Evolutionary conservation across 2,797 vertebrate genomes (phyloP).

Genomic region (Myotis planiceps): DNA sequence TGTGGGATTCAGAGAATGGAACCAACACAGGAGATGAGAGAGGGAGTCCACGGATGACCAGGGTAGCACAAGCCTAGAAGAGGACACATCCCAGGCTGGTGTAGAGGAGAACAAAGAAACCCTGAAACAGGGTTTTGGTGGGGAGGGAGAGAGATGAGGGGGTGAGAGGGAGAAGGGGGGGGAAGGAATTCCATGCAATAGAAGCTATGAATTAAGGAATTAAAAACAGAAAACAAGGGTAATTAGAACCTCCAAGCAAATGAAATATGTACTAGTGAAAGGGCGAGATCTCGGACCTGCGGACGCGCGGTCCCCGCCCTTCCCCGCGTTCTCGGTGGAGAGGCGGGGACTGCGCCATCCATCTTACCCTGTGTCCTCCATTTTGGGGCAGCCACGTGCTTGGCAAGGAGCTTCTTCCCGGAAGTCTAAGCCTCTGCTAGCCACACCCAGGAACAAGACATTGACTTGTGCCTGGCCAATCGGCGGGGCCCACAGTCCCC

Average conservation of each 20-base stretch:
- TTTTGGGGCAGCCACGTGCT: too few species aligned
- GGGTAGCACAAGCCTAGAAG: background rate
- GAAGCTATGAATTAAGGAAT: background rate
- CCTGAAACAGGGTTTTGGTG: background rate
- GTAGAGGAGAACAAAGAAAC: background rate
- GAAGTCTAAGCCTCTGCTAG: too few species aligned
- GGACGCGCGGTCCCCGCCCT: too few species aligned
- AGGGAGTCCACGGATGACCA: background rate
- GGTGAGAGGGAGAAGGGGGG: too few species aligned
- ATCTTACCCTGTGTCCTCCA: too few species aligned
- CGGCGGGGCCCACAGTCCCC: too few species aligned
- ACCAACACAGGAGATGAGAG: background rate
- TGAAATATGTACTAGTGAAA: background rate
- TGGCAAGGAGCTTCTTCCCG: too few species aligned
- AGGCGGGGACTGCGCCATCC: too few species aligned
- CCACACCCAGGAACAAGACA: too few species aligned
- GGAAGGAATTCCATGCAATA: background rate
- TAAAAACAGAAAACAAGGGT: background rate
- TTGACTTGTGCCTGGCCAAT: too few species aligned
- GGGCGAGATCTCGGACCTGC: too few species aligned
- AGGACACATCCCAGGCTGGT: background rate
- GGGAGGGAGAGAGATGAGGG: rapidly evolving
- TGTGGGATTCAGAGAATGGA: background rate
- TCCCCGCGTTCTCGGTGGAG: too few species aligned
- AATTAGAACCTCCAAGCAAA: background rate